Base-by-base conservation (phyloP, 2,113 vertebrate genomes). In the Pollimyrus isidori region DNA sequence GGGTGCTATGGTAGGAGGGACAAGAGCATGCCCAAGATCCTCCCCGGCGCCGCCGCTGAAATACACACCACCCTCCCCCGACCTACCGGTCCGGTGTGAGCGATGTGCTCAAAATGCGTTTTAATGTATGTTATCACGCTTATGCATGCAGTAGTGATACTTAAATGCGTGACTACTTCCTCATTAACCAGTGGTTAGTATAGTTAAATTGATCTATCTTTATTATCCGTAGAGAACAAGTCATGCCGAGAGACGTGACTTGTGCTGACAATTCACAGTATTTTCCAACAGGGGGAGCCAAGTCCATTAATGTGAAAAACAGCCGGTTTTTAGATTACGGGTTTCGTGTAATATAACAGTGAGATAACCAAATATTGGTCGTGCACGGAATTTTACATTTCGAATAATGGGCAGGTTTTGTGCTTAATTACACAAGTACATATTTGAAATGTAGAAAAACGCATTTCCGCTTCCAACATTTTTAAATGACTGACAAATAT, bases 251-350 rank as follows among this genome's bases (percentile, higher is more conserved):
- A 80, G 35, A 80, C 73, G 15, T 80, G 35, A 19, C 35, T 80
- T 19, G 35, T 80, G 10, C 73, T 19, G 73, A 42, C 73, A 80
- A 80, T 42, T 80, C 30, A 69, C 3, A n/a, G 49, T 26, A n/a
- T 45, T 86, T 86, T 53, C 85, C 49, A 53, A 53, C 10, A 87
- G 85, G 85, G 50, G 85, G 85, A 35, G 85, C 85, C 50, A 53
- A 87, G 1, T 48, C 48, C 50, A 35, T 87, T 86, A 52, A 17
- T 56, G 85, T 87, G 48, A 50, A 87, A 86, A n/a, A 49, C 10
- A 15, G 46, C 10, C 4, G 48, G 9, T 86, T 7, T 85, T 23
- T 30, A 50, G 21, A 13, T 9, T n/a, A 86, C 26, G 4, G 7
- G 19, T 84, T 50, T 49, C 23, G 45, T 86, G 4, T 46, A 86